A percentile compares a stretch with the other conserved stretches of the same genome.
phyloP scores from a whole-genome alignment of 2,797 vertebrate species.

The Sebastes nivosus region DNA sequence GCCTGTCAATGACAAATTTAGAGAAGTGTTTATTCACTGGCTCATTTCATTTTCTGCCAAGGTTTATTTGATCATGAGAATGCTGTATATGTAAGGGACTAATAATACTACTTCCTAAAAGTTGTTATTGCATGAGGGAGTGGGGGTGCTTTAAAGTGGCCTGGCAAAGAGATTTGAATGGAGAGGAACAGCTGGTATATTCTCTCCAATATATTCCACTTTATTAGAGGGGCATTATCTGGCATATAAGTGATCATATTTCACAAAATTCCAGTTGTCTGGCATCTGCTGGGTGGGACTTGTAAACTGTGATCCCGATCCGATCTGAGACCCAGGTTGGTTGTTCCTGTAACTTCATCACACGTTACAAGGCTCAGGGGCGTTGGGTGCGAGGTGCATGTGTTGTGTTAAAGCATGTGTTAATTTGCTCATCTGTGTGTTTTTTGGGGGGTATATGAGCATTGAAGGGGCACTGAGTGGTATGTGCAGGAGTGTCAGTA shows the following conservation, averaged over 20 bases:
- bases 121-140: conserved; percentile 23
- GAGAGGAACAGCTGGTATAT: conserved; percentile 56
- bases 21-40: conserved; percentile 61
- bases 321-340: conserved; percentile 35
- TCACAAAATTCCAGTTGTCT: conserved; percentile 61
- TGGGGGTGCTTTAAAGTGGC: conserved; percentile 6
- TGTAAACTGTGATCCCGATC: conserved; percentile 49
- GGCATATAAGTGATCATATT: conserved; percentile 54
- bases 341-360: conserved; percentile 33
- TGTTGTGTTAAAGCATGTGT: conserved; percentile 22
- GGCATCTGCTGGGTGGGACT: conserved; percentile 50
- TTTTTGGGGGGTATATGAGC: conserved; percentile 7
- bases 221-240: conserved; percentile 53
- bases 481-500: conserved; percentile 55
- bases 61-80: conserved; percentile 55
- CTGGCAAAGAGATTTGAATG: conserved; percentile 15
- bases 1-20: conserved; percentile 61
- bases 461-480: conserved; percentile 28
- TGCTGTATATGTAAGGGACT: conserved; percentile 39
- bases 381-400: background rate
- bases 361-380: conserved; percentile 19
- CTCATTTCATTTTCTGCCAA: conserved; percentile 58
- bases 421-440: conserved; percentile 42
- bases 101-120: conserved; percentile 63
- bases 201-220: conserved; percentile 48